phyloP scores from a whole-genome alignment of 2,797 vertebrate genomes.

The Lagorchestes hirsutus region DNA sequence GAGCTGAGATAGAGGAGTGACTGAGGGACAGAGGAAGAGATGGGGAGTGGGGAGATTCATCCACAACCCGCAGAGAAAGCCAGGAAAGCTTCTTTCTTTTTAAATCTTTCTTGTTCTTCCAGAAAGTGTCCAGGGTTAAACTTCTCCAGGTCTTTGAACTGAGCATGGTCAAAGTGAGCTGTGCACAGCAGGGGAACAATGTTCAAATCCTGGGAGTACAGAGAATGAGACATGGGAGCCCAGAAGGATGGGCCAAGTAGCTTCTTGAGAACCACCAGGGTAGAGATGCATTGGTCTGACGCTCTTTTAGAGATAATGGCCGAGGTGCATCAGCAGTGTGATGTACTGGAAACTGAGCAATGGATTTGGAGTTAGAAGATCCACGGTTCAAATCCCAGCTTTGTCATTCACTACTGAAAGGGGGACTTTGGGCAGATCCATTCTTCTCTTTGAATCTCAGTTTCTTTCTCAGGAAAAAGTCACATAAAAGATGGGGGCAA shows the following conservation, averaged over 20 bases:
- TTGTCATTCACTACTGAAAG: not conserved
- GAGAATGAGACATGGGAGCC: not conserved
- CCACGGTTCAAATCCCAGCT: not conserved
- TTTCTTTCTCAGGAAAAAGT: not conserved
- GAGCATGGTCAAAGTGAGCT: conserved; percentile 66
- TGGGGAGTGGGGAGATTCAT: not conserved
- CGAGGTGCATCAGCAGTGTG: not conserved
- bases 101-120: conserved; percentile 75
- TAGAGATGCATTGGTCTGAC: not conserved
- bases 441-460: not conserved
- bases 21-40: no score
- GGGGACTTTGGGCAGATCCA: not conserved
- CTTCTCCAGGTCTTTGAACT: conserved; percentile 76
- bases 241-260: not conserved
- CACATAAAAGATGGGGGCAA: not conserved
- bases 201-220: conserved; percentile 38
- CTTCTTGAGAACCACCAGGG: not conserved
- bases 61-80: conserved; percentile 79
- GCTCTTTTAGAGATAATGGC: not conserved
- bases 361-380: not conserved
- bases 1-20: no score
- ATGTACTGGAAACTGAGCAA: not conserved
- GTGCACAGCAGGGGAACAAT: conserved; percentile 55
- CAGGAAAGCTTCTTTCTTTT: conserved; percentile 78
- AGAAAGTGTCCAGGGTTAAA: conserved; percentile 83